These are phyloP conservation scores for Girardinichthys multiradiatus DNA, from an alignment of 2,113 vertebrate genomes.

Conservation along the genomic window DNA sequence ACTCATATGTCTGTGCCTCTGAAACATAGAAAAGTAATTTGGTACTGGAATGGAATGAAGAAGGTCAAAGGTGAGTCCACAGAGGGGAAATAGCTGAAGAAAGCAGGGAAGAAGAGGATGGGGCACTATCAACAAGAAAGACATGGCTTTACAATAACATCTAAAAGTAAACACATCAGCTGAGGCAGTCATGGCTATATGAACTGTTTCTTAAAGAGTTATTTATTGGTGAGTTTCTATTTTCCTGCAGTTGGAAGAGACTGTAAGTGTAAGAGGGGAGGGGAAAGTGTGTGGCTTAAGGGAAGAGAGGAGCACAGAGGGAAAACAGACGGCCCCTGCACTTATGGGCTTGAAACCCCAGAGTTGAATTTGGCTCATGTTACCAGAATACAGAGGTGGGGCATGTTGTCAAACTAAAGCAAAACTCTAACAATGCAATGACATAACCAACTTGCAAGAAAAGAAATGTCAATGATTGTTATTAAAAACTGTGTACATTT, in stretches of 20 bases:
- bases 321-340: constrained; percentile 83
- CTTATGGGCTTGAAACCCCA: constrained; percentile 79
- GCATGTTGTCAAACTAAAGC: constrained; percentile 64
- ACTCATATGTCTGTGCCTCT: constrained; percentile 38
- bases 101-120: constrained; percentile 41
- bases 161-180: constrained; percentile 3
- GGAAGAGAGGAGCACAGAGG: constrained; percentile 65
- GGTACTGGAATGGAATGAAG: constrained; percentile 67
- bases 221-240: constrained; percentile 32
- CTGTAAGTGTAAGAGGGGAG: constrained; percentile 39
- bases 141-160: neutral
- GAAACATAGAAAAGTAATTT: constrained; percentile 64
- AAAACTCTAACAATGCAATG: constrained; percentile 59
- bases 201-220: constrained; percentile 26
- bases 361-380: constrained; percentile 73
- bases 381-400: constrained; percentile 79
- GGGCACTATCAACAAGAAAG: constrained; percentile 3
- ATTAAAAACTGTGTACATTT: neutral
- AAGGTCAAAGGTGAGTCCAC: constrained; percentile 72
- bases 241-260: constrained; percentile 36
- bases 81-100: constrained; percentile 56
- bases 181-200: constrained; percentile 8
- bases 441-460: constrained; percentile 30
- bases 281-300: constrained; percentile 54
- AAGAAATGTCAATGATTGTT: constrained; percentile 29